Evolutionary conservation across 2,797 vertebrate species (phyloP), one percentile per base, ranked within the genome.

Genomic region (Myiotriccus ornatus): DNA sequence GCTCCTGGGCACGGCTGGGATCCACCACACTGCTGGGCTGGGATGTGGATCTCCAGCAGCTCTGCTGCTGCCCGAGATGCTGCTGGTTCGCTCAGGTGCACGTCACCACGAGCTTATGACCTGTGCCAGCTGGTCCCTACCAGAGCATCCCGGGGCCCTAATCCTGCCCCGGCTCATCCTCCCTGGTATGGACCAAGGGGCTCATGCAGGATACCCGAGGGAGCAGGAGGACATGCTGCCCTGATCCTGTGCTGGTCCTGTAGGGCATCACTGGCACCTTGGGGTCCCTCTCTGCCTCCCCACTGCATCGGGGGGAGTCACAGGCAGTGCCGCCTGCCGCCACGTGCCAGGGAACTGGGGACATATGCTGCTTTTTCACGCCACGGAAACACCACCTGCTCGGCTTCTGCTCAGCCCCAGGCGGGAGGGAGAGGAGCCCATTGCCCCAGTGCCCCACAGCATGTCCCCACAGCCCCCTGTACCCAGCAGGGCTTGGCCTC

Each of bases 291-390:
- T 32, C 19, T 59, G 64, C 56, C 85, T 55, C 60, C 27, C 49
- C 0, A 4, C 69, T 64, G 80, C 77, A 11, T 2, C 0, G 2
- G 37, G 39, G 43, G 60, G 56, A 86, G 35, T 13, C 1, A 6
- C 9, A 7, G 90, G 91, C 80, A 88, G 10, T 0, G 8, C 64
- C 3, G 27, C 11, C 39, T 1, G 41, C 78, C 2, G 8, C 76
- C 14, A 7, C 7, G 3, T 4, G 21, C 93, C 22, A 2, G 53
- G 52, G 87, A 95, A 63, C 84, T 9, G 7, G 63, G 91, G 74
- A 94, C 97, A 97, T 96, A 97, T 97, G 96, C 96, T 97, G 96
- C 90, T 94, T 96, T 90, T 97, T 97, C 96, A 93, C 96, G 37
- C 96, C 9, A 1, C 2, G 1, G 96, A 97, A 97, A 97, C 96